Evolutionary conservation across 2,797 vertebrate species (phyloP).

Genomic region (Semotilus atromaculatus): DNA sequence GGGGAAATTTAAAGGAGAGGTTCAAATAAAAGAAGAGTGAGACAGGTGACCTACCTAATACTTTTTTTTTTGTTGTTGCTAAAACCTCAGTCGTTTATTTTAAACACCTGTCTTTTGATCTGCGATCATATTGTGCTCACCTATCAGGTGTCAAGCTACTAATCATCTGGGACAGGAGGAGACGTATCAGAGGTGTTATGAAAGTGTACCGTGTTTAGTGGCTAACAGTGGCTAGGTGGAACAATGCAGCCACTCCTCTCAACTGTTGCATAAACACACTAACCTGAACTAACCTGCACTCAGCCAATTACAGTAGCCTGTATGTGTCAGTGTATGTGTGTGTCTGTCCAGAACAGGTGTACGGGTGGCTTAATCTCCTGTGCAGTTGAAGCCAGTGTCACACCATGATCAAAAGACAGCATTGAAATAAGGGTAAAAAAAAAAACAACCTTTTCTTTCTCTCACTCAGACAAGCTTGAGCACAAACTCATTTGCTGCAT

Average conservation of each 20-base stretch:
- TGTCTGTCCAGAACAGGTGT: conserved; percentile 36
- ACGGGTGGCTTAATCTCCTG: conserved; percentile 22
- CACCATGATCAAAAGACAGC: conserved; percentile 38
- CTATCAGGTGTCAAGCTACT: background rate
- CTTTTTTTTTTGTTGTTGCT: background rate
- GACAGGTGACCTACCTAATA: background rate
- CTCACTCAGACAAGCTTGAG: conserved; percentile 51
- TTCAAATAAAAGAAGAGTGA: background rate
- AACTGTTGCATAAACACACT: conserved; percentile 49
- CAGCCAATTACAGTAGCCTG: conserved; percentile 45
- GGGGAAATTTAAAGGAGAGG: background rate
- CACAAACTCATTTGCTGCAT: conserved; percentile 54
- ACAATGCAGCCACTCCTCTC: conserved; percentile 30
- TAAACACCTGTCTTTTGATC: conserved; percentile 4
- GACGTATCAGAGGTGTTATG: conserved; percentile 29
- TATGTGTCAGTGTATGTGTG: conserved; percentile 40
- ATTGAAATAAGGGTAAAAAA: conserved; percentile 31
- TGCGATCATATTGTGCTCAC: too few species aligned
- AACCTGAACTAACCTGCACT: conserved; percentile 52
- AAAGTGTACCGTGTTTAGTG: conserved; percentile 38
- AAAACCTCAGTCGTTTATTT: background rate
- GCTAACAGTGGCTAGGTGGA: conserved; percentile 27
- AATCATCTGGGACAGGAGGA: conserved; percentile 24
- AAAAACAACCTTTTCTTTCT: conserved; percentile 29
- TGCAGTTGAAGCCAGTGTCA: conserved; percentile 34